Percentiles rank a stretch among this genome's conserved stretches.
phyloP scores from a whole-genome alignment of 2,888 invertebrate genomes.

The Diadromus collaris region DNA sequence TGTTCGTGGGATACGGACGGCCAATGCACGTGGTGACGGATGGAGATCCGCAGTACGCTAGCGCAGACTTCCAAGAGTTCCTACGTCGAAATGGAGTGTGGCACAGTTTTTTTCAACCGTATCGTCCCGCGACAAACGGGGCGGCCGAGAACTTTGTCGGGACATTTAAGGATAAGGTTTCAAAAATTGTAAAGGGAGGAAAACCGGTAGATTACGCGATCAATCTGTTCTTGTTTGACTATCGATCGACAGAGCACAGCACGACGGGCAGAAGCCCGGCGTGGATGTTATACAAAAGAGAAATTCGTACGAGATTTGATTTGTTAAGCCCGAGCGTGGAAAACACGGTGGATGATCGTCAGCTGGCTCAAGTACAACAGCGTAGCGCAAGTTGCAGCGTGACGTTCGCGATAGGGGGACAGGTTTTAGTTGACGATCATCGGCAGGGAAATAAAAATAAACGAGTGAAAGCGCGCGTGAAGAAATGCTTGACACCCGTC shows the following conservation, averaged over 20 bases:
- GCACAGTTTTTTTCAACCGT: conserved; percentile 10
- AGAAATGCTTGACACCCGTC: background rate
- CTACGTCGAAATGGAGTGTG: conserved; percentile 44
- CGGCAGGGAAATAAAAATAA: background rate
- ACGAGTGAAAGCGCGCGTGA: background rate
- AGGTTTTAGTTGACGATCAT: background rate
- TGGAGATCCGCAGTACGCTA: conserved; percentile 57
- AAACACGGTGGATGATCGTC: conserved; percentile 14
- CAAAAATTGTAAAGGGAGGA: conserved; percentile 27
- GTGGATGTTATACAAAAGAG: background rate
- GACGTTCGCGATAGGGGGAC: background rate
- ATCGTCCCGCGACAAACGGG: background rate
- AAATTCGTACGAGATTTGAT: background rate
- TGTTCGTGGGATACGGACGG: background rate
- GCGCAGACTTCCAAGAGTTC: conserved; percentile 55
- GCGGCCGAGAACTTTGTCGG: conserved; percentile 53
- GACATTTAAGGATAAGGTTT: conserved; percentile 57
- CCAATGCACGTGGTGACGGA: conserved; percentile 26
- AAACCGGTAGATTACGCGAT: conserved; percentile 19
- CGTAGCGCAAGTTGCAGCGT: background rate
- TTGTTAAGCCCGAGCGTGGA: background rate
- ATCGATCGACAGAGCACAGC: background rate
- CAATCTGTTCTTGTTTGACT: conserved; percentile 5
- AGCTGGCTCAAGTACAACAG: background rate
- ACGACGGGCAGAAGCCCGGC: background rate